These are phyloP conservation scores for rat (Rattus norvegicus) DNA, from an alignment of 2,113 vertebrate species.

Conservation along the genomic window GRCr8 NC_086021.1:187195501-187196000, in stretches of 20 bases:
- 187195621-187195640: background rate
- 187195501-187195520: background rate
- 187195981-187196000: fast-evolving
- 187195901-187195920: background rate
- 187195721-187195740: fast-evolving
- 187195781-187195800: background rate
- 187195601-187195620: background rate
- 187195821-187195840: fast-evolving
- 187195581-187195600: background rate
- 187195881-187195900: background rate
- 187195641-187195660: background rate
- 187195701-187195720: background rate
- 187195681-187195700: background rate
- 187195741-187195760: fast-evolving
- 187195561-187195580: background rate
- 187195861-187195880: background rate
- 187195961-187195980: fast-evolving
- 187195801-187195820: background rate
- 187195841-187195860: fast-evolving
- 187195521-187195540: background rate
- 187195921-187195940: background rate
- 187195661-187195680: background rate
- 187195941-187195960: fast-evolving
- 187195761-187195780: background rate
- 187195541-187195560: fast-evolving